Conservation (phyloP, 2,888 invertebrate genomes). For the Zygothrica quintamaculata region DNA sequence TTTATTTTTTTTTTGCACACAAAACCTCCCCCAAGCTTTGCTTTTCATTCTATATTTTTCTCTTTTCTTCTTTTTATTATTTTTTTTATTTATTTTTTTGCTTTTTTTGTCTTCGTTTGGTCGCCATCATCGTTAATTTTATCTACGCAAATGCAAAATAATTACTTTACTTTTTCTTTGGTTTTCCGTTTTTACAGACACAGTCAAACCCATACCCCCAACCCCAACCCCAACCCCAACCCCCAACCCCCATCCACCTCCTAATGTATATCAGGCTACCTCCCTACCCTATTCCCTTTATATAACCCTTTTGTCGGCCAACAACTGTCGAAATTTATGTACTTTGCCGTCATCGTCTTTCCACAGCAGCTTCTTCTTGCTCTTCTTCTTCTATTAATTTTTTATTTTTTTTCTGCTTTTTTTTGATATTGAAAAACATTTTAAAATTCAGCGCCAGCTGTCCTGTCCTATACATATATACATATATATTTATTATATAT, state of each 20-base stretch:
- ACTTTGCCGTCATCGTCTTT: constrained; percentile 60
- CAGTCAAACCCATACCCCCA: no score
- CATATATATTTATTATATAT: constrained; percentile 22
- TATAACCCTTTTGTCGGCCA: constrained; percentile 54
- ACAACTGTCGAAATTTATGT: constrained; percentile 74
- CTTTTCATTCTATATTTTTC: constrained; percentile 13
- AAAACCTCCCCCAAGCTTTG: constrained; percentile 29
- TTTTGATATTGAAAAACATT: constrained; percentile 69
- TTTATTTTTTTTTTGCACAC: neutral
- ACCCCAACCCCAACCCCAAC: neutral
- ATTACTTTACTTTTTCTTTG: constrained; percentile 81
- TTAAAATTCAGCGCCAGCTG: constrained; percentile 76
- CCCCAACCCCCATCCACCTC: neutral
- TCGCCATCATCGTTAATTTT: constrained; percentile 77
- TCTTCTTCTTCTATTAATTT: constrained; percentile 15
- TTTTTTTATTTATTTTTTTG: constrained; percentile 18
- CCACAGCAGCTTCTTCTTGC: constrained; percentile 40
- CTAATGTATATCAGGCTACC: no score
- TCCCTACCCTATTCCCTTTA: neutral
- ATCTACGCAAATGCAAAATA: constrained; percentile 80
- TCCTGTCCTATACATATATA: constrained; percentile 44
- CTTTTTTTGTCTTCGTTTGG: constrained; percentile 18
- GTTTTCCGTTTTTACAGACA: constrained; percentile 49
- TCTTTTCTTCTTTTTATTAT: constrained; percentile 13
- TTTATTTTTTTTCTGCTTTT: constrained; percentile 11